Percentiles rank a stretch among this genome's conserved stretches.
Conservation (phyloP, 2,797 vertebrate species). For the Notolabrus celidotus region DNA sequence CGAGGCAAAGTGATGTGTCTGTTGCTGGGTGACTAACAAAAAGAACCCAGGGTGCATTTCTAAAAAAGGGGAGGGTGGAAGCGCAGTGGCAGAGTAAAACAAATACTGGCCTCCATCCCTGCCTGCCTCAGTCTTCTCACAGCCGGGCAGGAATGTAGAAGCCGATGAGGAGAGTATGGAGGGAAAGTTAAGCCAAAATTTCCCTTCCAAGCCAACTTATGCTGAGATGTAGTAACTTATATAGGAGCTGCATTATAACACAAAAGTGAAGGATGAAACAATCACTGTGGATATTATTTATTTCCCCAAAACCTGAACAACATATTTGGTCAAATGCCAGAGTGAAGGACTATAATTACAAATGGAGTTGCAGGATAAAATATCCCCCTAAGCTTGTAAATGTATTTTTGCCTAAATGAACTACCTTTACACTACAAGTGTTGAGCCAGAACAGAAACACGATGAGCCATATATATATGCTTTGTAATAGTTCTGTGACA, state of each 20-base stretch:
- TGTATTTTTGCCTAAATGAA: conserved; percentile 5
- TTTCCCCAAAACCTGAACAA: neutral
- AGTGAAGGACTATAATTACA: conserved; percentile 2
- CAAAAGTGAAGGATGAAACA: neutral
- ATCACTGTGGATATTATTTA: neutral
- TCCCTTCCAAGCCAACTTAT: conserved; percentile 16
- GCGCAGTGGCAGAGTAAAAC: conserved; percentile 80
- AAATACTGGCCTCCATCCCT: conserved; percentile 80
- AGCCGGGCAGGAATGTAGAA: conserved; percentile 61
- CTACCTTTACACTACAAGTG: neutral
- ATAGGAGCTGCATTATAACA: neutral
- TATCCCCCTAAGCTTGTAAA: neutral
- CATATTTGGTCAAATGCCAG: conserved; percentile 3
- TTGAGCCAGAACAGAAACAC: neutral
- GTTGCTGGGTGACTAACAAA: conserved; percentile 84
- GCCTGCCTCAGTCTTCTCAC: conserved; percentile 65
- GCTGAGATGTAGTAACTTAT: conserved; percentile 18
- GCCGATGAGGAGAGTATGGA: conserved; percentile 26
- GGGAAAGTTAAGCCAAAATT: conserved; percentile 32
- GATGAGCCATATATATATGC: conserved; percentile 10
- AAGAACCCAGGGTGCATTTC: conserved; percentile 81
- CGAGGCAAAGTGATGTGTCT: conserved; percentile 84
- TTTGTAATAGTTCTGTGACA: conserved; percentile 35
- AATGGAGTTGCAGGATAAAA: neutral
- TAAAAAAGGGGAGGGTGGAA: conserved; percentile 72